Percentiles rank a stretch among this genome's conserved stretches.
Evolutionary conservation across 2,797 vertebrate genomes (phyloP).

Genomic region (Borostomias antarcticus): DNA sequence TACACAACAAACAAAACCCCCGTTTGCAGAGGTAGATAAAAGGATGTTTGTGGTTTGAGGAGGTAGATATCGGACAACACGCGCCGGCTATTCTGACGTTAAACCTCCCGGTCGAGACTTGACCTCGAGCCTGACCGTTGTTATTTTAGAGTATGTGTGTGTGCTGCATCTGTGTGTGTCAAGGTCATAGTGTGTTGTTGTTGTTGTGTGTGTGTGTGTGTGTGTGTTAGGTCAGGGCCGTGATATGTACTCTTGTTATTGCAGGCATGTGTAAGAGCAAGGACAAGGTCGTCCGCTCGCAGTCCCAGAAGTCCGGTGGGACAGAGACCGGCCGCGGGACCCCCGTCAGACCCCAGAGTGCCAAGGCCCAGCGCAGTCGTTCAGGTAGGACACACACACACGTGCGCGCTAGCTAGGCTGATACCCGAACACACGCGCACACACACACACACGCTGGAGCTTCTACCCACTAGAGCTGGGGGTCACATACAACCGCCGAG

Average conservation of each 20-base stretch:
- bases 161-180: background rate
- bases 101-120: too few relatives aligned
- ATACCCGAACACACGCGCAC: too few relatives aligned
- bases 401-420: too few relatives aligned
- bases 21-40: too few relatives aligned
- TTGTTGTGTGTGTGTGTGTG: constrained; percentile 5
- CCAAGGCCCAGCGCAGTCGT: constrained; percentile 49
- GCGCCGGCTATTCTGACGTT: too few relatives aligned
- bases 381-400: constrained; percentile 67
- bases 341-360: constrained; percentile 54
- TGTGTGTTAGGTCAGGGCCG: background rate
- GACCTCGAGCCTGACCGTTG: too few relatives aligned
- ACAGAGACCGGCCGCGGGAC: background rate
- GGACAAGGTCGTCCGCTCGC: constrained; percentile 44
- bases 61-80: too few relatives aligned
- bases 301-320: constrained; percentile 34
- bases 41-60: too few relatives aligned
- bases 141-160: background rate
- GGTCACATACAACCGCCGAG: too few relatives aligned
- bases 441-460: too few relatives aligned
- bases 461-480: too few relatives aligned
- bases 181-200: background rate
- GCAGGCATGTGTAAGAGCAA: constrained; percentile 50
- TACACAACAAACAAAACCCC: too few relatives aligned
- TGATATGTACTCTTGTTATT: constrained; percentile 6